Evolutionary conservation across 2,888 invertebrate species (phyloP), one percentile per base, ranked within the genome.

Genomic region (Dysmachus trigonus): DNA sequence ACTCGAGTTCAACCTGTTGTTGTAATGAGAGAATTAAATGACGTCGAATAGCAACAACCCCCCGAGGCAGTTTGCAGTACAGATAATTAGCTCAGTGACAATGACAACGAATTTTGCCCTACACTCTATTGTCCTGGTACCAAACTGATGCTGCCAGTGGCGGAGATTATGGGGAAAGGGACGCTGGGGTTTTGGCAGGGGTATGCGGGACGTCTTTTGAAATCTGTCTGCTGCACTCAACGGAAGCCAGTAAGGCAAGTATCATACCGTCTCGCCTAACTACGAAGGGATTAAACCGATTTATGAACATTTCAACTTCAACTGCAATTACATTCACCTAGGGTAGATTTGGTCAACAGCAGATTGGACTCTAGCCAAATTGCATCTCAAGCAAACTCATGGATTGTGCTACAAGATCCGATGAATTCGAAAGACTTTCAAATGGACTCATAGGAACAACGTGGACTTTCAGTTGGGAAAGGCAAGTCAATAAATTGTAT

Each of bases 1-100:
- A 81, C 81, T 81, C 81, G 33, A 53, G 33, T 33, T 81, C 81
- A 81, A 81, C 81, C 81, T 81, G 81, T 81, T 81, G 81, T 81
- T 53, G 18, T 81, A 53, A 81, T 79, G 81, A 81, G 81, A 31
- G 81, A 81, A 81, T 81, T 81, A 81, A 81, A 81, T 81, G 81
- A 81, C 53, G 47, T 81, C 81, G 81, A 81, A 81, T 31, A 81
- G 81, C 81, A 81, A 81, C 81, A 81, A 81, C 33, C 27, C 53
- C 81, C 33, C 10, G 7, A 81, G 62, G 81, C 53, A 62, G 81
- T 53, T 81, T 53, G 81, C 81, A 81, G 81, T 62, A 81, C 81
- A 53, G 81, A 81, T 81, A 81, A 81, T 81, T 81, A 81, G 62
- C 81, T 81, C 81, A 81, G 81, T 53, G 81, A 81, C 81, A 62